Evolutionary conservation across 1,140 invertebrate genomes (phyloP), one percentile per base, ranked within the genome.

Genomic region (Phenacoccus solenopsis): DNA sequence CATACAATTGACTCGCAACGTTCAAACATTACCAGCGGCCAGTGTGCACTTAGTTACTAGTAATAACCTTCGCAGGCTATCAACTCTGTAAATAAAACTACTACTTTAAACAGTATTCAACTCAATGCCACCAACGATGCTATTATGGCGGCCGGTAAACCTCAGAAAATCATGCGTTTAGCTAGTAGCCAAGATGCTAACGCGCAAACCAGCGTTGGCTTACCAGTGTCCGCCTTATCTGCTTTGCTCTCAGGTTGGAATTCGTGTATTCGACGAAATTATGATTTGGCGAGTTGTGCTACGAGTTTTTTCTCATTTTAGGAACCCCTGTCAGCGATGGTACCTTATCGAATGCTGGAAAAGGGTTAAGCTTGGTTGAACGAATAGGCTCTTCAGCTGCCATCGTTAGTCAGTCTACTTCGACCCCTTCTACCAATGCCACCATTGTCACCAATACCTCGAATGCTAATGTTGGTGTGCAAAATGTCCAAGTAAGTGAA

Each of bases 401-500:
- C 10, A 22, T 22, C 25, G 25, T 16, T 10, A 64, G 59, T 24
- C 59, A 64, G 25, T 16, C 21, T 16, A n/a, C 56, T 9, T 64
- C 59, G 22, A 10, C 59, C 12, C 13, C 22, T 64, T 3, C 21
- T 27, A 27, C 59, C 25, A 27, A 24, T 25, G 16, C 59, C 9
- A 9, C 25, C 5, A 64, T 25, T 25, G 25, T 64, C 21, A 25
- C 59, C 3, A 64, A 64, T 16, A 4, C 59, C 2, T 24, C 59
- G 22, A 64, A 24, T 64, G 21, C 59, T 9, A 64, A 64, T 20
- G 59, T 64, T 67, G 88, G 88, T 64, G 78, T 91, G 21, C 89
- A 92, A 79, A 90, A 90, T 79, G 87, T 91, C 67, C 85, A 87
- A 78, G 86, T 87, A 57, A 68, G 70, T 9, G 9, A 38, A 9